Evolutionary conservation across 2,888 invertebrate species (phyloP).

Genomic region (Tortrix viridana): DNA sequence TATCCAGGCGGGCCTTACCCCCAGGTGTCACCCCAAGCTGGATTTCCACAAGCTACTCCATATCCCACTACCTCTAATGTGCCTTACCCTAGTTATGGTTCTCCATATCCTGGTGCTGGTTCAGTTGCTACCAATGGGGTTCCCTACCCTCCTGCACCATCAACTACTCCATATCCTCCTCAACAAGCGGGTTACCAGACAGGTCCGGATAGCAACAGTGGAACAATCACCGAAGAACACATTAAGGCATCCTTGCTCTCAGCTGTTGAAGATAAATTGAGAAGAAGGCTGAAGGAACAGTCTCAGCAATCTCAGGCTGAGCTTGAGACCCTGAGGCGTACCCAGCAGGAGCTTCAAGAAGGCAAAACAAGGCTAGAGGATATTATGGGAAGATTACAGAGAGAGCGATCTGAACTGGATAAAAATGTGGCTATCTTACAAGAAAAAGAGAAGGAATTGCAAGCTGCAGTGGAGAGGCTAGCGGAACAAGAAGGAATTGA

Average conservation of each 20-base stretch:
- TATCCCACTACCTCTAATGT: conserved; percentile 71
- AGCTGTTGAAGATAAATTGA: conserved; percentile 97
- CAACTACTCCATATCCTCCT: conserved; percentile 62
- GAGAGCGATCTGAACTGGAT: conserved; percentile 91
- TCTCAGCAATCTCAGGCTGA: conserved; percentile 96
- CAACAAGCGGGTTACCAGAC: conserved; percentile 53
- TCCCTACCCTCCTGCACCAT: conserved; percentile 58
- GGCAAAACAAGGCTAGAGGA: conserved; percentile 93
- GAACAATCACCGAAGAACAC: conserved; percentile 97
- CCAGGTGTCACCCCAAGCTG: conserved; percentile 57
- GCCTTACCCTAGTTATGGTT: conserved; percentile 81
- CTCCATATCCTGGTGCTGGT: conserved; percentile 66
- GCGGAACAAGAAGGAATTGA: conserved; percentile 92
- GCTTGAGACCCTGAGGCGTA: conserved; percentile 93
- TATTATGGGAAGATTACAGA: conserved; percentile 89
- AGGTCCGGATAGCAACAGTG: conserved; percentile 80
- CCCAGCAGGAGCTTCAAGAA: conserved; percentile 93
- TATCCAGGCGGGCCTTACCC: conserved; percentile 72
- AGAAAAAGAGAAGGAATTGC: conserved; percentile 94
- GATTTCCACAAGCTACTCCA: conserved; percentile 70
- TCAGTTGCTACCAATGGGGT: conserved; percentile 52
- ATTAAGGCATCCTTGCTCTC: conserved; percentile 96
- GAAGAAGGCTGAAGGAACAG: conserved; percentile 93
- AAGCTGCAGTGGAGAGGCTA: conserved; percentile 90
- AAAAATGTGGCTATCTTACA: conserved; percentile 92